A percentile compares a stretch with the other conserved stretches of the same genome.
Conservation (phyloP, 2,113 vertebrate species). For the Centropus bengalensis region DNA sequence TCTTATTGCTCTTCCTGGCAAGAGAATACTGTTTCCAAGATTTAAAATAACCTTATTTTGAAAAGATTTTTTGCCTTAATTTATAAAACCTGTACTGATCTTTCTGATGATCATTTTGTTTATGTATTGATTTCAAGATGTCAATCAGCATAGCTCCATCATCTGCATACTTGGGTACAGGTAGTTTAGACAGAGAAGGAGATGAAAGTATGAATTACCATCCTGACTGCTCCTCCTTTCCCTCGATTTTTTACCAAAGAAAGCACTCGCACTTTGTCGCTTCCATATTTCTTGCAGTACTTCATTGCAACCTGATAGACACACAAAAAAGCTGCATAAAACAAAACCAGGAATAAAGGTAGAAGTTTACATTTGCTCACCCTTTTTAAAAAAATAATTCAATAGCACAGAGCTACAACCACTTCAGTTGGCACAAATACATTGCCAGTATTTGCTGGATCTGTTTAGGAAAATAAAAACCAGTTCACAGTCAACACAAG, state of each 20-base stretch:
- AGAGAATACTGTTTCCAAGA: background rate
- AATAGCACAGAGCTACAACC: slow-evolving; percentile 7
- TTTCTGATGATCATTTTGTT: background rate
- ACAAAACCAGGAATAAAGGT: background rate
- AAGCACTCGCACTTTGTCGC: slow-evolving; percentile 91
- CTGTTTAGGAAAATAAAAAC: slow-evolving; percentile 40
- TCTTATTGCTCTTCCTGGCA: background rate
- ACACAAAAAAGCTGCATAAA: slow-evolving; percentile 57
- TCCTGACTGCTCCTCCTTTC: slow-evolving; percentile 92
- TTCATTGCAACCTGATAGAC: slow-evolving; percentile 85
- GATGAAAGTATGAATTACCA: slow-evolving; percentile 79
- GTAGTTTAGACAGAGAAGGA: slow-evolving; percentile 34
- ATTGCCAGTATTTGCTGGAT: background rate
- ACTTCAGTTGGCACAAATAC: background rate
- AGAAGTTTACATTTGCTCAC: background rate
- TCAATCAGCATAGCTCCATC: background rate
- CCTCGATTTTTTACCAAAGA: slow-evolving; percentile 89
- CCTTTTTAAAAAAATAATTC: background rate
- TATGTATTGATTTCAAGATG: background rate
- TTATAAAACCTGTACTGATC: background rate
- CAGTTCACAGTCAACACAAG: background rate
- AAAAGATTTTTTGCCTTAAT: background rate
- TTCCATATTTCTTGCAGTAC: slow-evolving; percentile 87
- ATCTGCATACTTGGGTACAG: background rate
- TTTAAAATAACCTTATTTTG: background rate